Evolutionary conservation across 37 sponge, comb jelly and placozoan genomes (phyloP), one percentile per base, ranked within the genome.

Genomic region (Tethya wilhelma): DNA sequence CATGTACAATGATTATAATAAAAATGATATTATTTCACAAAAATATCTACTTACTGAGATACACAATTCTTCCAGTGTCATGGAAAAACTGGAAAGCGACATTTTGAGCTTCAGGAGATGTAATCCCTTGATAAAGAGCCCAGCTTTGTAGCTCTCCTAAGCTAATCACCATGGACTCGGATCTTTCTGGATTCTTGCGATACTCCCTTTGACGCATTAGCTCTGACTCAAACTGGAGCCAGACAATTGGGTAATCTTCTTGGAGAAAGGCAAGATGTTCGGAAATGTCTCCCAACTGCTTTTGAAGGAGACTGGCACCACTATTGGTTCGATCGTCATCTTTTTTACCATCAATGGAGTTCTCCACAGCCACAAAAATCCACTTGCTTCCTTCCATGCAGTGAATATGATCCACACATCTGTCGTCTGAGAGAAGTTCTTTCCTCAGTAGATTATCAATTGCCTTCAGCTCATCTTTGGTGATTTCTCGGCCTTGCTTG

Each of bases 11-110:
- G n/a, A n/a, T n/a, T n/a, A n/a, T n/a, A n/a, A n/a, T n/a, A n/a
- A n/a, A n/a, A n/a, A n/a, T n/a, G n/a, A n/a, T n/a, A n/a, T n/a
- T n/a, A n/a, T n/a, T n/a, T n/a, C n/a, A n/a, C n/a, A n/a, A n/a
- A n/a, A n/a, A n/a, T n/a, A n/a, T n/a, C 19, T 30, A 57, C 78
- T 64, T 38, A 62, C 78, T 25, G 3, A 77, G 46, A 8, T 9
- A 56, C 4, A 71, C 6, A 44, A 89, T 83, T 37, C 67, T 58
- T 2, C 90, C 90, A 28, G 60, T 83, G 46, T 89, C 90, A 83
- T 89, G 90, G 25, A 89, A 78, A 41, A 89, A 89, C 44, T 78
- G 17, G 29, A 84, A 34, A 22, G 90, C 29, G 17, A 44, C 22
- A 5, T 31, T 31, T 67, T 20, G 8, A 6, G 5, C 26, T 6